Evolutionary conservation across 1,140 invertebrate species (phyloP).

Genomic region (Alviniconcha marisindica): DNA sequence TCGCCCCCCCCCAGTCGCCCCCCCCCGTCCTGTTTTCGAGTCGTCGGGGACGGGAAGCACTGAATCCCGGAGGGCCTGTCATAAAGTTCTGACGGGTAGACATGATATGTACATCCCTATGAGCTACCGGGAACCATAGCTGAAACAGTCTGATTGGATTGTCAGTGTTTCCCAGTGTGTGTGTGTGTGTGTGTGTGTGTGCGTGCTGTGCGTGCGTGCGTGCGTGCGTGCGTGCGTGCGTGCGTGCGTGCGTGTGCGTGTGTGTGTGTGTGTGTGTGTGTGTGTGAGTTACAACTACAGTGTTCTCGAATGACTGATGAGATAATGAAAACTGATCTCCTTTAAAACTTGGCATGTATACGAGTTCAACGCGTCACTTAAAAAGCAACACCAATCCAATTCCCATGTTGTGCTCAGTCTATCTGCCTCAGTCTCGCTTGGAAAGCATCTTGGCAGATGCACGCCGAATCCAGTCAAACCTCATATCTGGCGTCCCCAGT

Average conservation of each 20-base stretch:
- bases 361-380: neutral
- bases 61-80: neutral
- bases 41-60: neutral
- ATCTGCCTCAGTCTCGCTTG: too few species aligned
- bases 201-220: neutral
- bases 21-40: too few species aligned
- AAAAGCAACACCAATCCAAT: neutral
- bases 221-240: neutral
- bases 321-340: neutral
- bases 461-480: neutral
- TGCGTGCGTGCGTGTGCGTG: neutral
- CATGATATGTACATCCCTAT: neutral
- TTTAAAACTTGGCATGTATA: neutral
- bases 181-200: too few species aligned
- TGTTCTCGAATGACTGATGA: neutral
- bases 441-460: neutral
- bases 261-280: neutral
- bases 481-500: too few species aligned
- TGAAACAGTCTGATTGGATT: too few species aligned
- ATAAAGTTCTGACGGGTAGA: neutral
- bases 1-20: too few species aligned
- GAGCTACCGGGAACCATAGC: neutral
- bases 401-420: too few species aligned
- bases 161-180: too few species aligned
- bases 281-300: neutral